Base-by-base conservation (phyloP, 2,888 invertebrate species). In the Cephus rjabovi region DNA sequence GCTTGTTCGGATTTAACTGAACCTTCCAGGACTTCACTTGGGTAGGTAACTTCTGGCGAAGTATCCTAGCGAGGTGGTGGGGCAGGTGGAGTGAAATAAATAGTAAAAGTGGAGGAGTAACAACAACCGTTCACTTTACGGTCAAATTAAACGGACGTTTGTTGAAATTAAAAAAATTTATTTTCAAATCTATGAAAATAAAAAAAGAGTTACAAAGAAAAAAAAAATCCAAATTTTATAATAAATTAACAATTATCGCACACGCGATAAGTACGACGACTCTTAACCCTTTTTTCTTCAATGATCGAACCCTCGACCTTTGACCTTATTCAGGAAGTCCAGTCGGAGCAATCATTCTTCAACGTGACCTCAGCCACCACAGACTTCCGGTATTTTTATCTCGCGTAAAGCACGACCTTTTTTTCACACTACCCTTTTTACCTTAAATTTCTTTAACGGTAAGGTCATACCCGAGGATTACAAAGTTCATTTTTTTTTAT, bases 1-100 rank as follows among this genome's bases (percentile, higher is more conserved):
- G 80, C 79, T 73, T 69, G 79, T 78, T 75, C 79, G 80, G 75
- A 75, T 76, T 75, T 68, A 79, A 80, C 81, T 79, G 83, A 79
- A 82, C 69, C 78, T 77, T 70, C n/a, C 75, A 77, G 77, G 77
- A 75, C 77, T 77, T 34, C 69, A 71, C 75, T 31, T 69, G 23
- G 30, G 40, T 68, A 77, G 77, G 75, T 77, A 77, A 77, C 69
- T 74, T 77, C 69, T 75, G 30, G 33, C 34, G 74, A 70, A 56
- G 75, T 74, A 70, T 69, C 70, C 23, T 56, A 9, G 56, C 23
- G 23, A 15, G 23, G 33, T 34, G 75, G 70, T 75, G 74, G 40
- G 77, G 75, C 68, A 3, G 71, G 70, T 40, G 34, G 74, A 75
- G 31, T n/a, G 23, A 76, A 71, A 70, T 34, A 75, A 74, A 77